Evolutionary conservation across 1,140 invertebrate species (phyloP), one percentile per base, ranked within the genome.

Genomic region (Drosophila paulistorum): DNA sequence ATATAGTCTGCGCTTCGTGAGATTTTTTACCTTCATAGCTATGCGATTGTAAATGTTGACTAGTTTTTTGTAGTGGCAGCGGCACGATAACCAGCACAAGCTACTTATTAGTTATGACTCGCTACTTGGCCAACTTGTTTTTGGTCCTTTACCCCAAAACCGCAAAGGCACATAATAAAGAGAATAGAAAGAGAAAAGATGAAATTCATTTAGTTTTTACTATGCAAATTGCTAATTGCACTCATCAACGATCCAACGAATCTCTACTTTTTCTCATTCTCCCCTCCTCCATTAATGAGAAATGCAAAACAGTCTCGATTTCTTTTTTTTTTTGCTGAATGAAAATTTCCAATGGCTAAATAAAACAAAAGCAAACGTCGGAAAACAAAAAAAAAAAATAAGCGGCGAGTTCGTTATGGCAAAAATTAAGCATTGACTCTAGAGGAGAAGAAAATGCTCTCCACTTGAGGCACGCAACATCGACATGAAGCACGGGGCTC

Each of bases 141-240:
- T 58, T 10, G 42, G 41, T 54, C 33, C 45, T 57, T 13, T 65
- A 7, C 14, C 30, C n/a, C 42, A 35, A 37, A 14, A n/a, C 45
- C 54, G 7, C 55, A 41, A 9, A n/a, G 4, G 33, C 45, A 58
- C 20, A 63, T 30, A 23, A 14, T 1, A 45, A 26, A n/a, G 7
- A 26, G n/a, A 13, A 61, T 10, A 63, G 37, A 62, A 55, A 61
- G 10, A 63, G 30, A 62, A 55, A 69, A 39, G 42, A 60, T 58
- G 62, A 71, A 75, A 71, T 77, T 89, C 66, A 69, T 69, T 71
- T 74, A 87, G 84, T 87, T 86, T 73, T 83, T 89, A 79, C 67
- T 86, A 86, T 86, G 83, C 83, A 86, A 86, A 86, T 86, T 86
- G 83, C 83, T 86, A 86, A 86, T 86, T 86, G 84, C 77, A 71